These are phyloP conservation scores for Remorina albescens DNA, from an alignment of 2,797 vertebrate species.

Conservation along the genomic window DNA sequence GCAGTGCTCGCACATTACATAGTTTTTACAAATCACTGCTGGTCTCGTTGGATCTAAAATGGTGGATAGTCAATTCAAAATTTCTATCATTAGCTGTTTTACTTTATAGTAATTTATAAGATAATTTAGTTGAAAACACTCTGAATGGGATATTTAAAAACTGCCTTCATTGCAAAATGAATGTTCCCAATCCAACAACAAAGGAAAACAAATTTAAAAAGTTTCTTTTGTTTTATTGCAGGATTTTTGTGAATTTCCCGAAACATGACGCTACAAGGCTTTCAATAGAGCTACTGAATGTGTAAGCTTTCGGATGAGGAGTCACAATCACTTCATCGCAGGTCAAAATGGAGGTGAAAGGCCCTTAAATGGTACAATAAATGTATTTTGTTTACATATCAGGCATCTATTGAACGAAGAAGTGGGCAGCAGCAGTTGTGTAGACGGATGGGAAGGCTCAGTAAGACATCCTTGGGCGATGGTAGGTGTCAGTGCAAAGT, in stretches of 20 bases:
- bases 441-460: slow-evolving; percentile 54
- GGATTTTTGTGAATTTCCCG: not conserved
- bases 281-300: not conserved
- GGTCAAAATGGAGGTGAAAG: not conserved
- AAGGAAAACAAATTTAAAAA: slow-evolving; percentile 37
- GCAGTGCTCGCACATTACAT: slow-evolving; percentile 51
- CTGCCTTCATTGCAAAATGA: slow-evolving; percentile 14
- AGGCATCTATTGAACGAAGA: slow-evolving; percentile 14
- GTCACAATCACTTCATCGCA: slow-evolving; percentile 1
- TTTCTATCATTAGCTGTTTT: slow-evolving; percentile 26
- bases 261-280: no score
- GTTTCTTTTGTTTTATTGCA: not conserved
- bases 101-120: slow-evolving; percentile 1
- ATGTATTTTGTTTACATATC: not conserved
- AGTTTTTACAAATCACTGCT: slow-evolving; percentile 10
- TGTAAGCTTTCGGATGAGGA: not conserved
- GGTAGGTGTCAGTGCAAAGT: slow-evolving; percentile 67
- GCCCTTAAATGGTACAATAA: not conserved
- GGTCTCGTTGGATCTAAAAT: slow-evolving; percentile 63
- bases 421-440: slow-evolving; percentile 32
- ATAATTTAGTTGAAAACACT: not conserved
- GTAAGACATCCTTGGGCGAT: slow-evolving; percentile 55
- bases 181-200: slow-evolving; percentile 12
- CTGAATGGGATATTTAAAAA: not conserved
- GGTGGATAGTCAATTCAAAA: slow-evolving; percentile 49